Conservation (phyloP, 2,797 vertebrate genomes). For the Miichthys miiuy region DNA sequence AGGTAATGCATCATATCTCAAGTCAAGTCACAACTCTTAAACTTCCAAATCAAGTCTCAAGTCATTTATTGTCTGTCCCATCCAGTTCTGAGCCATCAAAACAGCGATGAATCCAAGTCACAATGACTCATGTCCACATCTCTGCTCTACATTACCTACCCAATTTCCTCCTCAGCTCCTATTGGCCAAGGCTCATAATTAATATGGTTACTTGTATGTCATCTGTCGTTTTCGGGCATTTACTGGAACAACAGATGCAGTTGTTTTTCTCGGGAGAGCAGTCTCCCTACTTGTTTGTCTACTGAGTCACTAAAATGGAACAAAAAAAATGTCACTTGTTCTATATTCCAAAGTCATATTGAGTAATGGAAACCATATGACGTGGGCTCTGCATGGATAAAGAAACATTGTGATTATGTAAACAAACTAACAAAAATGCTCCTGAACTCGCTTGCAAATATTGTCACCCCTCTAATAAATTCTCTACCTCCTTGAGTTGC, state of each 20-base stretch:
- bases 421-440: background rate
- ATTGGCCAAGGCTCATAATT: background rate
- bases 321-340: background rate
- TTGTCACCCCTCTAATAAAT: slow-evolving; percentile 30
- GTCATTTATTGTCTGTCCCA: too few species aligned
- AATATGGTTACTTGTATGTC: background rate
- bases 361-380: background rate
- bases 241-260: background rate
- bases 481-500: slow-evolving; percentile 49
- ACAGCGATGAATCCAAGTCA: too few species aligned
- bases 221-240: background rate
- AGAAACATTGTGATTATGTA: background rate
- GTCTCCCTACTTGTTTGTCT: background rate
- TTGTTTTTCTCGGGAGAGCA: background rate
- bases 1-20: too few species aligned
- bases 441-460: slow-evolving; percentile 23
- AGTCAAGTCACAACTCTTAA: too few species aligned
- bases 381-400: background rate
- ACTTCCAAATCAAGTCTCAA: too few species aligned
- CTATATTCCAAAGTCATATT: background rate
- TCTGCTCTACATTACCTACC: too few species aligned
- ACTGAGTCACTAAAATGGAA: background rate
- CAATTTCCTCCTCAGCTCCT: background rate
- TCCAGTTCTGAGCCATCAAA: too few species aligned
- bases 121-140: too few species aligned